A percentile compares a stretch with the other conserved stretches of the same genome.
phyloP scores from a whole-genome alignment of 2,797 vertebrate genomes.

The Synanceia verrucosa region DNA sequence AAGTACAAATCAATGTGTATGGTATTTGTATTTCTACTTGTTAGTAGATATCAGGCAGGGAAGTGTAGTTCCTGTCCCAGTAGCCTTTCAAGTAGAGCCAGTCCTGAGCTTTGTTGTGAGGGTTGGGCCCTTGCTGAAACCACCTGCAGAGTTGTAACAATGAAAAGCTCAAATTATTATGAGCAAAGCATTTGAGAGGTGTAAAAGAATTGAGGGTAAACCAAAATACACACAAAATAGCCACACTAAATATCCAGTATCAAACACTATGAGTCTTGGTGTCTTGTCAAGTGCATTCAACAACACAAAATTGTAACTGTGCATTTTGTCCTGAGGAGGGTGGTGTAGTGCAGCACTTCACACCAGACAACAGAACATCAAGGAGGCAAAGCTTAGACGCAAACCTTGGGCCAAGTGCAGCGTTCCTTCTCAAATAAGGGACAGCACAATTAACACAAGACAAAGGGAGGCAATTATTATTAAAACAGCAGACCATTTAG shows the following conservation, averaged over 20 bases:
- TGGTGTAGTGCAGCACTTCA: conserved; percentile 54
- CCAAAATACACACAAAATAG: neutral
- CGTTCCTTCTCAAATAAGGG: conserved; percentile 73
- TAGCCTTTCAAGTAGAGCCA: conserved; percentile 96
- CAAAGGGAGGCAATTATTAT: conserved; percentile 48
- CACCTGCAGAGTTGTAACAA: conserved; percentile 82
- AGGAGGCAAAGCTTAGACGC: conserved; percentile 50
- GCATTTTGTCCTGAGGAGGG: conserved; percentile 57
- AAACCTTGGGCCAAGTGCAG: conserved; percentile 84
- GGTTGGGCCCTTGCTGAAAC: conserved; percentile 95
- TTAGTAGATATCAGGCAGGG: conserved; percentile 97
- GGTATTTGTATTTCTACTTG: conserved; percentile 18
- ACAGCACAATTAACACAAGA: conserved; percentile 35
- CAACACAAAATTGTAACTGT: conserved; percentile 40
- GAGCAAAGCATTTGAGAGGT: neutral
- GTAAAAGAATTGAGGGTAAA: neutral
- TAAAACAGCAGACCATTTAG: neutral
- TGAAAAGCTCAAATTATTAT: neutral
- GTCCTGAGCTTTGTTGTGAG: conserved; percentile 93
- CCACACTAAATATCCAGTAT: neutral
- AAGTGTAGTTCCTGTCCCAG: conserved; percentile 95
- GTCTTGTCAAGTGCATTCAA: neutral
- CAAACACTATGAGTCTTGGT: neutral
- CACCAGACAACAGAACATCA: conserved; percentile 33
- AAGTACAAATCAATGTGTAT: conserved; percentile 21